phyloP scores from a whole-genome alignment of 2,888 invertebrate genomes.

The Molorchus minor region DNA sequence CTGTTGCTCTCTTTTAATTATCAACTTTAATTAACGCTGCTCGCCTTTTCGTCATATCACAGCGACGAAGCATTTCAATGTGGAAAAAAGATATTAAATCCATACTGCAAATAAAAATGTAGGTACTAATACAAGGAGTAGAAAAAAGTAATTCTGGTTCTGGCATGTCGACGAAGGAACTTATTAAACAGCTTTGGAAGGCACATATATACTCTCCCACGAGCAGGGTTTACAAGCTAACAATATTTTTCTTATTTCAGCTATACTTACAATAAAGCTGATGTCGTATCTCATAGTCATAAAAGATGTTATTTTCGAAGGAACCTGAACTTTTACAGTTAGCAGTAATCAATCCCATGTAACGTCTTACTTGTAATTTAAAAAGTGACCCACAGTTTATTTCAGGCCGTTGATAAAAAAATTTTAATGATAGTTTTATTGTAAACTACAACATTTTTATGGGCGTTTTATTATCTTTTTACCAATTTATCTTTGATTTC shows the following conservation, averaged over 20 bases:
- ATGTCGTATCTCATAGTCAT: constrained; percentile 1
- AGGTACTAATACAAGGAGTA: no score
- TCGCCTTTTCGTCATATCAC: background rate
- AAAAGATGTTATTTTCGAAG: constrained; percentile 8
- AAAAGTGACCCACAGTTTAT: constrained; percentile 8
- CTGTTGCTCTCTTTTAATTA: constrained; percentile 15
- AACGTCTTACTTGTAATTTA: constrained; percentile 5
- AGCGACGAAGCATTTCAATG: no score
- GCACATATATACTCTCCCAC: no score
- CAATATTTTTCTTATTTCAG: constrained; percentile 2
- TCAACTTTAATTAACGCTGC: constrained; percentile 5
- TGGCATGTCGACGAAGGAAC: no score
- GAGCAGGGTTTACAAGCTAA: background rate
- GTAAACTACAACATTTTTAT: constrained; percentile 14
- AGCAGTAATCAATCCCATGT: constrained; percentile 11
- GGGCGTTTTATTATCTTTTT: constrained; percentile 7
- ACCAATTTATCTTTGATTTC: constrained; percentile 8
- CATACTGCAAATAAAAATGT: no score
- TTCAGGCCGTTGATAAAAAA: constrained; percentile 13
- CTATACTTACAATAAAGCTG: constrained; percentile 11
- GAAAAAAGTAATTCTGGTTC: no score
- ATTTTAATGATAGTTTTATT: constrained; percentile 13
- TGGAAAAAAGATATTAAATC: no score
- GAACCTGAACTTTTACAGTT: constrained; percentile 7
- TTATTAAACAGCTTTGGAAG: no score